phyloP scores from a whole-genome alignment of 2,888 invertebrate genomes.

The Lissonota sp. region DNA sequence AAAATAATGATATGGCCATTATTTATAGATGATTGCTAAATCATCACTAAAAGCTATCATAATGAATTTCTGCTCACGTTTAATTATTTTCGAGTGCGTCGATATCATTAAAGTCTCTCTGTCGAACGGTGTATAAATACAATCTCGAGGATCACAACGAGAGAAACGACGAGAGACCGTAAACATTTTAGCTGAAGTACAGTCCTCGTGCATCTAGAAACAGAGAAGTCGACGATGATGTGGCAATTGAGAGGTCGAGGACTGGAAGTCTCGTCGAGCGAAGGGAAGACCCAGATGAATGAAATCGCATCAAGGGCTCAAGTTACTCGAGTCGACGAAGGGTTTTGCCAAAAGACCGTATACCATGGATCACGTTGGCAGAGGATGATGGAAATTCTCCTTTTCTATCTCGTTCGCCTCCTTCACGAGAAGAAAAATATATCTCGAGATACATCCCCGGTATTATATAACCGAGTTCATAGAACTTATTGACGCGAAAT shows the following conservation, averaged over 20 bases:
- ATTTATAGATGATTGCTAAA: no score
- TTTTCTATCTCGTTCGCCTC: constrained; percentile 13
- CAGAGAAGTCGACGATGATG: constrained; percentile 41
- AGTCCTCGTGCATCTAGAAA: constrained; percentile 16
- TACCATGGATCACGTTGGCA: neutral
- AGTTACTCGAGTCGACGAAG: constrained; percentile 36
- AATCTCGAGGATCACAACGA: constrained; percentile 26
- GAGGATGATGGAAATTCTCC: constrained; percentile 18
- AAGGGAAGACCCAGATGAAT: constrained; percentile 38
- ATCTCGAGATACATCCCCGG: no score
- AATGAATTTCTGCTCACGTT: neutral
- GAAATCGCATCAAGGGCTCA: constrained; percentile 49
- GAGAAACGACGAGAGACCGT: constrained; percentile 18
- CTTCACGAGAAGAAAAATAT: neutral
- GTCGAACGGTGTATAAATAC: constrained; percentile 18
- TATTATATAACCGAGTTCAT: no score
- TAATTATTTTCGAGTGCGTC: constrained; percentile 51
- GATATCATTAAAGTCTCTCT: constrained; percentile 39
- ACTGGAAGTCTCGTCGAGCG: constrained; percentile 34
- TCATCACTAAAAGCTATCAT: no score
- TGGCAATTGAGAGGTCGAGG: constrained; percentile 29
- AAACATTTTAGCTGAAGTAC: constrained; percentile 48
- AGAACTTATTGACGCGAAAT: no score
- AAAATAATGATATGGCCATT: no score
- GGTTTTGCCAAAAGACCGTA: constrained; percentile 32